Evolutionary conservation across 2,113 vertebrate species (phyloP).

Genomic region (Orientallactaga bullata): DNA sequence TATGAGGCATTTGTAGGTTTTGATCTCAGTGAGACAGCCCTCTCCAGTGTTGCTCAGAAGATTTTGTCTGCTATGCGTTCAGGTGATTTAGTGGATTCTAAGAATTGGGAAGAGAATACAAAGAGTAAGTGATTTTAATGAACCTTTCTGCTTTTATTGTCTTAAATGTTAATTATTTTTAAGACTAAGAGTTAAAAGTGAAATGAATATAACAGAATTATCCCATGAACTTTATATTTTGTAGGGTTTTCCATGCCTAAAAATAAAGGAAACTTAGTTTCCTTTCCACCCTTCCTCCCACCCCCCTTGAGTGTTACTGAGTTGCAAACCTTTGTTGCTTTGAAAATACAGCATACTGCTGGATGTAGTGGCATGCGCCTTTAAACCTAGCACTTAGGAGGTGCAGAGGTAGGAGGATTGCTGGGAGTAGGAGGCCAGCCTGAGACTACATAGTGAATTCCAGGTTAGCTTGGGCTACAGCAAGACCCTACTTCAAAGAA

Average conservation of each 20-base stretch:
- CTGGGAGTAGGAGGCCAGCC: no score
- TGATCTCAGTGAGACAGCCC: constrained; percentile 85
- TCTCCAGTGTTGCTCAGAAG: constrained; percentile 91
- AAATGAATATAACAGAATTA: constrained; percentile 13
- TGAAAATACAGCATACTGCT: neutral
- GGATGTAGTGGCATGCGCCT: no score
- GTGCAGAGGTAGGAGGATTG: no score
- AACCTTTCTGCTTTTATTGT: constrained; percentile 59
- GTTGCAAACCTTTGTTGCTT: neutral
- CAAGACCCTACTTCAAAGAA: no score
- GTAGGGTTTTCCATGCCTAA: neutral
- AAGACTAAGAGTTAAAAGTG: constrained; percentile 29
- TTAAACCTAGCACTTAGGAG: no score
- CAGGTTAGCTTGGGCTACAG: no score
- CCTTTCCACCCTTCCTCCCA: neutral
- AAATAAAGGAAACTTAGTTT: neutral
- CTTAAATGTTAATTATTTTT: constrained; percentile 43
- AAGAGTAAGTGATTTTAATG: constrained; percentile 85
- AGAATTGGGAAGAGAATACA: constrained; percentile 76
- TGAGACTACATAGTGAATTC: no score
- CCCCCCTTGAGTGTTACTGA: neutral
- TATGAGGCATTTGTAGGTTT: constrained; percentile 82
- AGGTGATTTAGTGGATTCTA: constrained; percentile 76
- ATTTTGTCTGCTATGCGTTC: constrained; percentile 91
- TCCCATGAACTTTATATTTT: neutral